Evolutionary conservation across 2,113 vertebrate species (phyloP), one percentile per base, ranked within the genome.

Genomic region (Pao palembangensis): DNA sequence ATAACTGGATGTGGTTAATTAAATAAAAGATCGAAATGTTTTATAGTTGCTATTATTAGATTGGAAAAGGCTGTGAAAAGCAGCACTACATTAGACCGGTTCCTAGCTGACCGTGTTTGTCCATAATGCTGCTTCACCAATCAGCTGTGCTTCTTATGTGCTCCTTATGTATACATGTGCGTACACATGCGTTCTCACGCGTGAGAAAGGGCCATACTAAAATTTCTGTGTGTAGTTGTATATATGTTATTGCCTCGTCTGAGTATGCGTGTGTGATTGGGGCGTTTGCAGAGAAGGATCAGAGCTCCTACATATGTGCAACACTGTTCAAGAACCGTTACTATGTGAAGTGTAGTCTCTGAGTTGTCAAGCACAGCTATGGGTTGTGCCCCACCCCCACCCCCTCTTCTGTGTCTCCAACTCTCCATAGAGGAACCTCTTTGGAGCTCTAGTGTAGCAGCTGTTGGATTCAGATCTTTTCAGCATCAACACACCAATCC

Each of bases 401-500:
- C 57, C 34, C 43, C 75, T 61, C 48, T 53, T 66, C 64, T 41
- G 44, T 71, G 64, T 76, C 69, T 77, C 79, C 64, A 78, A 58
- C 75, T 78, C 82, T 86, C 83, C 71, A 69, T 75, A 77, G 82
- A 85, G 81, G 75, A 79, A 79, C 75, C 83, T 80, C 85, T 87
- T 82, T 71, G 69, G 85, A 76, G 83, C 82, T 80, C 80, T 80
- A 80, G 76, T 73, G 70, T 80, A 84, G 79, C 86, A 88, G 86
- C 87, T 89, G 88, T 86, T 84, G 85, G 80, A 72, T 87, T 83
- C 80, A 76, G 79, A 78, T 87, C 84, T 86, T 88, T 89, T 88
- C 83, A 87, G 78, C 81, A 79, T 83, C 79, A 77, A 83, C 72
- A 79, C 73, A 73, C 69, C 80, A 78, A 65, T 78, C 80, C 81